Conservation (phyloP, 2,113 vertebrate species). For the Upupa epops region DNA sequence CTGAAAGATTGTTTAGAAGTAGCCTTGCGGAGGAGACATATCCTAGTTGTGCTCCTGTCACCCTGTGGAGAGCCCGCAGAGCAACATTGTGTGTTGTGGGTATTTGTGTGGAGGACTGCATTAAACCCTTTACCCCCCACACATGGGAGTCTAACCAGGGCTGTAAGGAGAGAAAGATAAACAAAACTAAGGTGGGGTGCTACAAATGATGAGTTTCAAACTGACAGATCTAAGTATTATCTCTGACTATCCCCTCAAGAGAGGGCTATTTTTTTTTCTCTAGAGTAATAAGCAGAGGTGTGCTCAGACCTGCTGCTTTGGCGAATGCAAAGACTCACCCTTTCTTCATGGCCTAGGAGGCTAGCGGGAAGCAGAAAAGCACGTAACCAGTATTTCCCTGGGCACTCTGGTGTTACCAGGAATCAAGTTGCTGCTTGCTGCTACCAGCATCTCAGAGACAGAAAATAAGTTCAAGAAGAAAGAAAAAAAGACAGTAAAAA, state of each 20-base stretch:
- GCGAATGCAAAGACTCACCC: neutral
- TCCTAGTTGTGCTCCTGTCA: neutral
- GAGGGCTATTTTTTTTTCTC: neutral
- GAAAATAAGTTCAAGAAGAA: neutral
- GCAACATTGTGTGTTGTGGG: neutral
- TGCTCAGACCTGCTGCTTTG: neutral
- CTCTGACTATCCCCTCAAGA: neutral
- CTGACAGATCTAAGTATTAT: neutral
- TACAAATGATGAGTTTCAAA: neutral
- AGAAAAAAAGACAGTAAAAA: too few relatives aligned
- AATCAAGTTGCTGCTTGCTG: neutral
- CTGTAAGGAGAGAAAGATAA: neutral
- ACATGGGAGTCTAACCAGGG: neutral
- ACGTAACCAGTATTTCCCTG: neutral
- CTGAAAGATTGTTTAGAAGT: neutral
- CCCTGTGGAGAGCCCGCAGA: neutral
- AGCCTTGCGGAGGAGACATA: neutral
- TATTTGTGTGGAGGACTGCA: neutral
- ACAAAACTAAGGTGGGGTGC: neutral
- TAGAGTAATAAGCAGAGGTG: neutral
- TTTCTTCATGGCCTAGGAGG: neutral
- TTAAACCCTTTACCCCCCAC: rapidly evolving
- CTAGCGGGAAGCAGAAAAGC: neutral
- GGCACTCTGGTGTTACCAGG: neutral
- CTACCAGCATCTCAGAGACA: neutral